phyloP scores from a whole-genome alignment of 2,797 vertebrate genomes.

The Pangasius mekongensis region DNA sequence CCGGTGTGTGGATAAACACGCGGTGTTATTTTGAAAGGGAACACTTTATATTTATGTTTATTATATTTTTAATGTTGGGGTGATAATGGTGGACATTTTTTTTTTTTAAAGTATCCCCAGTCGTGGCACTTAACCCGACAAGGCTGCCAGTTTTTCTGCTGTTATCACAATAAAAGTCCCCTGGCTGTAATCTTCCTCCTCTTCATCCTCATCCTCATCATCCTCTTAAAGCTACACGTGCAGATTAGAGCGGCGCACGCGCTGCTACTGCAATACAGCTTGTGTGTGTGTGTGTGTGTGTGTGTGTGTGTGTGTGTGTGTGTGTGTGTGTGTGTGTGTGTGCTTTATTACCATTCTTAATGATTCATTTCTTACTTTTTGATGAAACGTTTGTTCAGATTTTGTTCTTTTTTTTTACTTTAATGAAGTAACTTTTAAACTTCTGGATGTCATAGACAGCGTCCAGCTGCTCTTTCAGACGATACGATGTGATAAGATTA shows the following conservation, averaged over 20 bases:
- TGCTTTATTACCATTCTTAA: not conserved
- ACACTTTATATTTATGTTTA: conserved; percentile 55
- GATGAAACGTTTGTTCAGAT: no score
- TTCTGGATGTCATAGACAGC: not conserved
- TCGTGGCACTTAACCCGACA: conserved; percentile 75
- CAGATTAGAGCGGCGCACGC: not conserved
- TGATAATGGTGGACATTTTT: conserved; percentile 67
- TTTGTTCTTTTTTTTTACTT: not conserved
- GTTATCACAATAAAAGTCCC: conserved; percentile 84
- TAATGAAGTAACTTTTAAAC: not conserved
- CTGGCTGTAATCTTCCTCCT: conserved; percentile 76
- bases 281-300: not conserved
- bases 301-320: no score
- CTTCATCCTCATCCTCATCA: conserved; percentile 78
- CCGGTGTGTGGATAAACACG: conserved; percentile 30
- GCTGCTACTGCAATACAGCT: not conserved
- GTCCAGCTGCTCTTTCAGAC: not conserved
- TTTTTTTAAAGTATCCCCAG: conserved; percentile 63
- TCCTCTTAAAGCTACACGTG: conserved; percentile 83
- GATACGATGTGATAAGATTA: not conserved
- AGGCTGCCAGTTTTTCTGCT: conserved; percentile 63
- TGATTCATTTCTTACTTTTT: not conserved
- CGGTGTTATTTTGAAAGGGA: conserved; percentile 62
- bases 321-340: not conserved
- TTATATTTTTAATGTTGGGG: not conserved